Evolutionary conservation across 2,888 invertebrate species (phyloP).

Genomic region (Norana najaformis): DNA sequence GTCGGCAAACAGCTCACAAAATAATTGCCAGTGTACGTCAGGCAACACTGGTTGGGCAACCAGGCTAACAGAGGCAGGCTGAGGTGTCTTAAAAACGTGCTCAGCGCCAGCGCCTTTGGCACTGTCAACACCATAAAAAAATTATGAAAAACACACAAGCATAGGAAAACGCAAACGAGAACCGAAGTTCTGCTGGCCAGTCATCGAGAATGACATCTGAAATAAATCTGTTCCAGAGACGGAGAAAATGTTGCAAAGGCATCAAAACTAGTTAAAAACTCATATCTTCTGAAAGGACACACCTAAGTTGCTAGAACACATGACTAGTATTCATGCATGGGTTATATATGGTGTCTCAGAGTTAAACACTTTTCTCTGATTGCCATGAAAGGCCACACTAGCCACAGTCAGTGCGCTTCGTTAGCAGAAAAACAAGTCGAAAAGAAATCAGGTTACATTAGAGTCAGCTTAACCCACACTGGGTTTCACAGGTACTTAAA

Average conservation of each 20-base stretch:
- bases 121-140: not conserved
- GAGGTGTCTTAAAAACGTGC: not conserved
- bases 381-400: too few relatives aligned
- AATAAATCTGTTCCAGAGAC: not conserved
- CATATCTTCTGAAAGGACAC: not conserved
- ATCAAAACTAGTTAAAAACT: not conserved
- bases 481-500: not conserved
- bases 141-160: not conserved
- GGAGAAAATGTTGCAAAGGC: not conserved
- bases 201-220: not conserved
- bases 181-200: too few relatives aligned
- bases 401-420: not conserved
- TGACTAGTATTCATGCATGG: not conserved
- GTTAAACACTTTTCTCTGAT: not conserved
- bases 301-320: not conserved
- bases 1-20: not conserved
- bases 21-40: constrained; percentile 13
- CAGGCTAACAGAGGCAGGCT: not conserved
- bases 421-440: not conserved
- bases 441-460: not conserved
- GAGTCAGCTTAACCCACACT: not conserved
- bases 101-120: not conserved
- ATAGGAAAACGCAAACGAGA: not conserved
- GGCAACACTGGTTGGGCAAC: not conserved
- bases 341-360: not conserved